Base-by-base conservation (phyloP, 2,113 vertebrate species). In the Phodopus roborovskii region DNA sequence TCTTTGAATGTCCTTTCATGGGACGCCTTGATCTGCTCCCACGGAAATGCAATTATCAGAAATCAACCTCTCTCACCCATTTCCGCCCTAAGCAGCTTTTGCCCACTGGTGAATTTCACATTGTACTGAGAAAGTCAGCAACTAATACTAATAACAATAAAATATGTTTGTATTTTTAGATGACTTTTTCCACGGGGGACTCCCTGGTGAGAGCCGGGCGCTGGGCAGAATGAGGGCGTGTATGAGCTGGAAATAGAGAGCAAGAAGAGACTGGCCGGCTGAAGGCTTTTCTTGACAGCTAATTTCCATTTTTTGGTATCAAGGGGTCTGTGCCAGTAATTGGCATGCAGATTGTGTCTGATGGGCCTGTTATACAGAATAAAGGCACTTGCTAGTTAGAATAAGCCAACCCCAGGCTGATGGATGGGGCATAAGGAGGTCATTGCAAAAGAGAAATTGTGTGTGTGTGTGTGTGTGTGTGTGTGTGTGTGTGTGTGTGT, bases 291-390 rank as follows among this genome's bases (percentile, higher is more conserved):
- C 98, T 99, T 99, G 99, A 99, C 99, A 99, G 99, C 99, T 99
- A 98, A 99, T 99, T 99, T 99, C 99, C 99, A 99, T 99, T 98
- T 98, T 96, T 98, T 98, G 98, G 99, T 99, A 99, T 99, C 99
- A 99, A 98, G 99, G 99, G 99, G 99, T 99, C 99, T 99, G 99
- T 99, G 97, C 98, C 83, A 88, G 99, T 99, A 99, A 99, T 99
- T 99, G 99, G 99, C 99, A 99, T 99, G 99, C 99, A 99, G 99
- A 99, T 99, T 99, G 99, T 99, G 99, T 99, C 99, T 99, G 99
- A 99, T 99, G 99, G 99, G 99, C 99, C 99, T 98, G 99, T 98
- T 99, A 99, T 98, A 98, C 99, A 98, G 97, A 98, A 99, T 99
- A 99, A 99, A 99, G 99, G 99, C 98, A 98, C 98, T 98, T 98